Evolutionary conservation across 2,797 vertebrate species (phyloP).

Genomic region (Lemur catta): DNA sequence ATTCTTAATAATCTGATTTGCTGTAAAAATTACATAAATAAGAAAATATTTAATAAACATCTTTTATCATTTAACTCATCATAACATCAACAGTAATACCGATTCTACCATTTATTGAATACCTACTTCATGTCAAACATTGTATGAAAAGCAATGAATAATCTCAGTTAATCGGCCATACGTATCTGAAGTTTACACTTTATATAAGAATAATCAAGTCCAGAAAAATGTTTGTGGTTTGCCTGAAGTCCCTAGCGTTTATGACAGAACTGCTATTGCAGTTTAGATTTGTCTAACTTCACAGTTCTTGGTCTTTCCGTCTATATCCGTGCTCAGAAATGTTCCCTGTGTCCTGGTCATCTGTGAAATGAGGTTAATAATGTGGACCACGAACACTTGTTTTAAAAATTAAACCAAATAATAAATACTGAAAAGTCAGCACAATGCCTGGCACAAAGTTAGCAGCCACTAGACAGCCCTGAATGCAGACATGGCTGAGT

Average conservation of each 20-base stretch:
- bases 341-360: background rate
- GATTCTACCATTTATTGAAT: background rate
- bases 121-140: background rate
- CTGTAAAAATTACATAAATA: background rate
- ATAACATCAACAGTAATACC: background rate
- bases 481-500: too few species aligned
- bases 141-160: background rate
- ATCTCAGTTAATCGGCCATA: background rate
- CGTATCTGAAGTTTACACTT: background rate
- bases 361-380: background rate
- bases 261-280: background rate
- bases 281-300: background rate
- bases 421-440: background rate
- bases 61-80: background rate
- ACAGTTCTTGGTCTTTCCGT: background rate
- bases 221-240: background rate
- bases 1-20: background rate
- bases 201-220: background rate
- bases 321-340: background rate
- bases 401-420: background rate
- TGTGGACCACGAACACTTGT: background rate
- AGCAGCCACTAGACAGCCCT: background rate
- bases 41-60: background rate
- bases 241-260: background rate
- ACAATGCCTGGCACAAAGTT: background rate